Percentiles rank a stretch among this genome's conserved stretches.
These are phyloP conservation scores for Drosophila pandora DNA, from an alignment of 1,140 invertebrate species.

Conservation along the genomic window DNA sequence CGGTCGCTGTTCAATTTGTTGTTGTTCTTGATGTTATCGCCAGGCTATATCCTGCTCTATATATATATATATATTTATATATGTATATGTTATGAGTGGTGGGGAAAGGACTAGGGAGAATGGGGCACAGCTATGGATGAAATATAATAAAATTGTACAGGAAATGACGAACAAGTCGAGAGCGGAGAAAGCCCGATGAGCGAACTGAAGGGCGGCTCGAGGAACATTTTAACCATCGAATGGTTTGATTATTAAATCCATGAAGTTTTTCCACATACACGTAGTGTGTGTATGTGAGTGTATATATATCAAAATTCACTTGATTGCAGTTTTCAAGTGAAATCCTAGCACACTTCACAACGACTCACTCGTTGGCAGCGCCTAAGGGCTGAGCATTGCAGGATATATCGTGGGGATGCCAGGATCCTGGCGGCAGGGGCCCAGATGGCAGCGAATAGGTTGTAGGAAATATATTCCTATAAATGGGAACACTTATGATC, in stretches of 20 bases:
- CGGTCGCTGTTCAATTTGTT: constrained; percentile 7
- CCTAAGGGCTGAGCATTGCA: constrained; percentile 67
- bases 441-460: constrained; percentile 8
- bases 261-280: constrained; percentile 72
- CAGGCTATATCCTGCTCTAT: constrained; percentile 52
- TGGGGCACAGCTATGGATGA: constrained; percentile 63
- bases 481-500: constrained; percentile 35
- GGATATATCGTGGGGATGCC: constrained; percentile 14
- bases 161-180: constrained; percentile 77
- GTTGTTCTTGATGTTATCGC: constrained; percentile 54
- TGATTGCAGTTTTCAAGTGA: constrained; percentile 82
- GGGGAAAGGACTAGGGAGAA: neutral
- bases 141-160: constrained; percentile 83
- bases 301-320: constrained; percentile 76
- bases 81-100: neutral
- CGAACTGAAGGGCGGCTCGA: constrained; percentile 54
- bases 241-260: constrained; percentile 83
- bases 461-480: constrained; percentile 63
- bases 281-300: constrained; percentile 14
- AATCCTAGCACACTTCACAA: constrained; percentile 77
- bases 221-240: constrained; percentile 79
- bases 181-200: constrained; percentile 38
- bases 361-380: constrained; percentile 62
- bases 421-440: neutral
- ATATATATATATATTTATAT: constrained; percentile 30